phyloP scores from a whole-genome alignment of 2,113 vertebrate species.

The Columbina picui region DNA sequence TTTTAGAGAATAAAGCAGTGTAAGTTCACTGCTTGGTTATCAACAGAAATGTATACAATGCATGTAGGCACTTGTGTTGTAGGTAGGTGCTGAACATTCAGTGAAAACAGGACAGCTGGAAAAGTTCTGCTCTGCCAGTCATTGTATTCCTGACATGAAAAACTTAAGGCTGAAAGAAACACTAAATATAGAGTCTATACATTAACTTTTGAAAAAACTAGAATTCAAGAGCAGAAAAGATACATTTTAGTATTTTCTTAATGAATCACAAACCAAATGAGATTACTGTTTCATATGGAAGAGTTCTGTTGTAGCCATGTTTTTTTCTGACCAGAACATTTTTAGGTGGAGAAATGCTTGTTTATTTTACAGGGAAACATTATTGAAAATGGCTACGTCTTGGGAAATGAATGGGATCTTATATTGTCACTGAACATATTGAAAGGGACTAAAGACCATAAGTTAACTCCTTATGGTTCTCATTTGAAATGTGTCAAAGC shows the following conservation, averaged over 20 bases:
- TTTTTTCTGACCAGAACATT: not conserved
- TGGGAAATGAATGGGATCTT: slow-evolving; percentile 38
- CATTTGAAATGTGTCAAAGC: slow-evolving; percentile 75
- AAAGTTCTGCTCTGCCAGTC: not conserved
- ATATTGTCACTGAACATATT: slow-evolving; percentile 36
- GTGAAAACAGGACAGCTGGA: not conserved
- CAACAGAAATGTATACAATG: not conserved
- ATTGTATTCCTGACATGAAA: not conserved
- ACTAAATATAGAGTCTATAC: not conserved
- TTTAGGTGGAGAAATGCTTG: not conserved
- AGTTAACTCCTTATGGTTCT: slow-evolving; percentile 76
- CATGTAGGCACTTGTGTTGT: rapidly evolving
- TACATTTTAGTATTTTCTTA: not conserved
- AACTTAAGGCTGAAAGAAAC: not conserved
- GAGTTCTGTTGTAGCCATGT: not conserved
- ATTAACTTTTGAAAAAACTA: not conserved
- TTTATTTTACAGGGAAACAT: not conserved
- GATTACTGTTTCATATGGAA: not conserved
- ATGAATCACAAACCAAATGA: not conserved
- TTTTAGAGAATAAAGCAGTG: not conserved
- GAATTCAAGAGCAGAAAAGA: not conserved
- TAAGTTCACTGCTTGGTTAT: not conserved
- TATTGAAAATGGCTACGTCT: not conserved
- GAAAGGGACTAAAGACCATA: slow-evolving; percentile 39
- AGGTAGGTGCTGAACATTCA: not conserved